A percentile compares a stretch with the other conserved stretches of the same genome.
Conservation (phyloP, 2,888 invertebrate genomes). For the Stenoptilia bipunctidactyla region DNA sequence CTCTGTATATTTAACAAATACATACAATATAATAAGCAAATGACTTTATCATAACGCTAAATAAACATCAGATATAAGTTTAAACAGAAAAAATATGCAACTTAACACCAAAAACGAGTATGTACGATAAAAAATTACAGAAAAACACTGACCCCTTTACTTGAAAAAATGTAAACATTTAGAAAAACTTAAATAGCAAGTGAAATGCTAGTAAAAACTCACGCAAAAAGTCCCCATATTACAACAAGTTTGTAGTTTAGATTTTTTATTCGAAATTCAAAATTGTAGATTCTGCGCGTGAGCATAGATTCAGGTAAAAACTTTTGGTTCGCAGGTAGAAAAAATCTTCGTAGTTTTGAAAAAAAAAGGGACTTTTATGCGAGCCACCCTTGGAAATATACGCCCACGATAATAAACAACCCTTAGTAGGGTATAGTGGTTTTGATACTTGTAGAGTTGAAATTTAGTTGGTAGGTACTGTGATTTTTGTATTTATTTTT, state of each 20-base stretch:
- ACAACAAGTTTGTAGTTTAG: slow-evolving; percentile 25
- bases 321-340: slow-evolving; percentile 65
- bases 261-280: slow-evolving; percentile 37
- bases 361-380: slow-evolving; percentile 61
- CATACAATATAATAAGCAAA: too few relatives aligned
- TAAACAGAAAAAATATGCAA: too few relatives aligned
- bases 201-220: slow-evolving; percentile 56
- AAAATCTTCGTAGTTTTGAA: slow-evolving; percentile 52
- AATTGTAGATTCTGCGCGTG: slow-evolving; percentile 54
- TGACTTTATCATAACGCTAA: too few relatives aligned
- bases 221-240: slow-evolving; percentile 51
- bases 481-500: too few relatives aligned
- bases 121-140: background rate
- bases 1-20: too few relatives aligned
- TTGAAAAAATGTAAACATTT: slow-evolving; percentile 35
- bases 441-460: slow-evolving; percentile 22
- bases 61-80: too few relatives aligned
- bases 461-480: too few relatives aligned
- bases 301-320: slow-evolving; percentile 47
- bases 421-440: slow-evolving; percentile 16
- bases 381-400: slow-evolving; percentile 48
- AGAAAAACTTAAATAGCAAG: slow-evolving; percentile 49
- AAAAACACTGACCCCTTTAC: slow-evolving; percentile 15
- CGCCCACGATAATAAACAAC: slow-evolving; percentile 48
- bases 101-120: too few relatives aligned